Base-by-base conservation (phyloP, 2,888 invertebrate species). In the Tribolium freemani region DNA sequence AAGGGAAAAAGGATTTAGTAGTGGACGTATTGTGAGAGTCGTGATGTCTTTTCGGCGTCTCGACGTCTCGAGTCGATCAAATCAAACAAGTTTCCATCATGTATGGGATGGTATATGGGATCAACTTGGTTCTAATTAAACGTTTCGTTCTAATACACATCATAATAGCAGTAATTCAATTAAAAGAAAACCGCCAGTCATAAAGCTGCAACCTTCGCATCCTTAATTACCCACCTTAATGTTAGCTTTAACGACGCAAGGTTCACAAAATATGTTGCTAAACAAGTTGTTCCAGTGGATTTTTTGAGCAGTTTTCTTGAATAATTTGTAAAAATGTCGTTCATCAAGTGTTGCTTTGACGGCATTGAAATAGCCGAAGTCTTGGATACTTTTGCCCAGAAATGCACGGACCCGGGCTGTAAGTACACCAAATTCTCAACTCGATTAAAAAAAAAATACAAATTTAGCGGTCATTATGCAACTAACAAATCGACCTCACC, bases 361-460 rank as follows among this genome's bases (percentile, higher is more conserved):
- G 89, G 91, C 63, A 89, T 90, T 11, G 94, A 94, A 82, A 88
- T 93, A 44, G 91, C 92, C 10, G 94, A 94, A 84, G 90, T 94
- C 83, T 87, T 94, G 75, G 94, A 94, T 80, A 90, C 91, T 13
- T 90, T 94, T 80, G 89, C 92, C 48, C 92, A 93, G 86, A 94
- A 94, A 88, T 94, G 94, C 85, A 93, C 94, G 53, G 93, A 94
- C 87, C 92, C 94, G 69, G 91, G 93, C 83, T 94, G 94, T 94
- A 88, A 94, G 94, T 94, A 87, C 16, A 1, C 16, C 16, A 16
- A 16, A 16, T 16, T 1, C 16, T 16, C 16, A 16, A 16, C 16
- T 16, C 16, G 16, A 16, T 16, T 16, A 16, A 16, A 16, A 16
- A 9, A 63, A 11, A 31, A 50, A 8, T 53, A 53, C 20, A 57